These are phyloP conservation scores for Xylocampa areola DNA, from an alignment of 2,888 invertebrate species.

Conservation along the genomic window DNA sequence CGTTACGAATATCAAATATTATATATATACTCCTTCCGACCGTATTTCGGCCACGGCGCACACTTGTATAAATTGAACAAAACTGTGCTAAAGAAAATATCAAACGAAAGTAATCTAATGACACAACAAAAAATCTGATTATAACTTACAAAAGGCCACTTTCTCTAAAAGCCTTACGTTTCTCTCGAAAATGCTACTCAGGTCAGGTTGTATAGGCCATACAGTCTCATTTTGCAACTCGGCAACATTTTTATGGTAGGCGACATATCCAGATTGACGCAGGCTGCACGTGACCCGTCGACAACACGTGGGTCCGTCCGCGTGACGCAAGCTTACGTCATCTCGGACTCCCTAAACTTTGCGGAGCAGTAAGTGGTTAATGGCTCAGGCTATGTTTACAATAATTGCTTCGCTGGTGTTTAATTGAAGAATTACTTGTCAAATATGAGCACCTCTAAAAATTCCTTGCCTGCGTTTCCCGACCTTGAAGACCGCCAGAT, in stretches of 20 bases:
- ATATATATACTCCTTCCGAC: too few relatives aligned
- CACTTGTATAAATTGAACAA: too few relatives aligned
- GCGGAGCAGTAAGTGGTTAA: background rate
- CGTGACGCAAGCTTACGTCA: slow-evolving; percentile 30
- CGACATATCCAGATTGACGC: slow-evolving; percentile 36
- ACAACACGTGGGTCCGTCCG: slow-evolving; percentile 10
- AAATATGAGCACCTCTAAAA: too few relatives aligned
- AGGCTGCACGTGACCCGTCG: slow-evolving; percentile 26
- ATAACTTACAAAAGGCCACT: background rate
- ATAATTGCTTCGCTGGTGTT: background rate
- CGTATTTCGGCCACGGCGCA: too few relatives aligned
- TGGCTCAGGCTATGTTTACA: background rate
- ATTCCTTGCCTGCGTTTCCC: too few relatives aligned
- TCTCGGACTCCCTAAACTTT: slow-evolving; percentile 3
- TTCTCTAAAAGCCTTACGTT: background rate
- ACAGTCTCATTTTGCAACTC: slow-evolving; percentile 7
- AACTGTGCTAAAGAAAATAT: too few relatives aligned
- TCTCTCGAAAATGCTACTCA: background rate
- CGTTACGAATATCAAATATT: too few relatives aligned
- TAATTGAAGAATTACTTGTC: too few relatives aligned
- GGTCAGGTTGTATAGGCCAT: too few relatives aligned
- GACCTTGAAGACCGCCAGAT: too few relatives aligned
- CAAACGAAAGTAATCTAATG: background rate
- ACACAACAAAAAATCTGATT: background rate
- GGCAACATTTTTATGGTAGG: slow-evolving; percentile 15